Conservation (phyloP, 2,113 vertebrate genomes). For the Mastomys coucha region DNA sequence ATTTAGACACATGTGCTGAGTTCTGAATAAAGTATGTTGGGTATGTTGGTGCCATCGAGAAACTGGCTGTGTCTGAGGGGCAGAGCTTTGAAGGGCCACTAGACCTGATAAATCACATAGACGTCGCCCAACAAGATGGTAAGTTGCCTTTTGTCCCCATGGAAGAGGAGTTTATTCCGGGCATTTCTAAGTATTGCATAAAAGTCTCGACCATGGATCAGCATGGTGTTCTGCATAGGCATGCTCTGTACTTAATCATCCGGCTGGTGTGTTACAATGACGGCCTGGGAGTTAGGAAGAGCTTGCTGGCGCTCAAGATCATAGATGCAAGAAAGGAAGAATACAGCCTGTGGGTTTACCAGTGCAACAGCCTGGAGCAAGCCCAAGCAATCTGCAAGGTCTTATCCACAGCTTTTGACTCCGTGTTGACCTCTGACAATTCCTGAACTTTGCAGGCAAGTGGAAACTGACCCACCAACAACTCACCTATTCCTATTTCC, state of each 20-base stretch:
- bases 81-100: conserved; percentile 93
- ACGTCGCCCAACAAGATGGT: conserved; percentile 98
- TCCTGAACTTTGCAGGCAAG: conserved; percentile 85
- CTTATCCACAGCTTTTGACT: conserved; percentile 95
- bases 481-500: background rate
- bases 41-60: conserved; percentile 96
- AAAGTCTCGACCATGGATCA: conserved; percentile 96
- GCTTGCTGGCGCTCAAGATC: conserved; percentile 96
- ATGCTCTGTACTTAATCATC: conserved; percentile 96
- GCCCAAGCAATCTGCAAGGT: conserved; percentile 98
- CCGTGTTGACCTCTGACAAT: conserved; percentile 93
- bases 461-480: background rate
- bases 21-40: conserved; percentile 97
- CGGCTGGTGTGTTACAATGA: conserved; percentile 98
- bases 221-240: conserved; percentile 96
- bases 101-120: conserved; percentile 98
- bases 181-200: conserved; percentile 96
- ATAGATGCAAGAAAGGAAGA: conserved; percentile 92
- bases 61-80: conserved; percentile 92
- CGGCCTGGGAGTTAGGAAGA: conserved; percentile 95
- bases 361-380: conserved; percentile 96
- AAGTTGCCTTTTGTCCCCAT: conserved; percentile 96
- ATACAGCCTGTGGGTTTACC: conserved; percentile 97
- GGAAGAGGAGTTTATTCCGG: conserved; percentile 97
- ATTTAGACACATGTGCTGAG: conserved; percentile 94